Evolutionary conservation across 2,113 vertebrate species (phyloP).

Genomic region (Formicarius rufipectus): DNA sequence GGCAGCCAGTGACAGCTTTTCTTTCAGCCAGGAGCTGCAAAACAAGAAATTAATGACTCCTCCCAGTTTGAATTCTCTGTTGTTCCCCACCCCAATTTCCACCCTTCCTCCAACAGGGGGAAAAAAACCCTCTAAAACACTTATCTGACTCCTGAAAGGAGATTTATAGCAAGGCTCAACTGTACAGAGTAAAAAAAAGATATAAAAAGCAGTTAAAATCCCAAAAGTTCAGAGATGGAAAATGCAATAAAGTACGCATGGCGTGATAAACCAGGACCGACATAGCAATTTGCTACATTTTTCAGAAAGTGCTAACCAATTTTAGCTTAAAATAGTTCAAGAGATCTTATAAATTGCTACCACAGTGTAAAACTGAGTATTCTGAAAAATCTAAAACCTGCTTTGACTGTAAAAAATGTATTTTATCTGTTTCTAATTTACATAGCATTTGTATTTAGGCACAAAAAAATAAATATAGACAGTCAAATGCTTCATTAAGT

Average conservation of each 20-base stretch:
- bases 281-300: slow-evolving; percentile 53
- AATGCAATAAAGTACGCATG: slow-evolving; percentile 5
- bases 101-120: neutral
- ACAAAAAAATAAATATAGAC: slow-evolving; percentile 57
- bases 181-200: slow-evolving; percentile 29
- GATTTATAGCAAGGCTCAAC: slow-evolving; percentile 35
- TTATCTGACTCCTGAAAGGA: slow-evolving; percentile 6
- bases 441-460: slow-evolving; percentile 41
- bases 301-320: slow-evolving; percentile 35
- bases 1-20: neutral
- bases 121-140: neutral
- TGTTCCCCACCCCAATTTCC: neutral
- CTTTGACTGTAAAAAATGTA: slow-evolving; percentile 45
- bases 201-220: slow-evolving; percentile 27
- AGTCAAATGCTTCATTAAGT: slow-evolving; percentile 19
- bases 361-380: slow-evolving; percentile 45
- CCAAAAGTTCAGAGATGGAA: slow-evolving; percentile 19
- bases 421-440: slow-evolving; percentile 27
- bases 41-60: neutral
- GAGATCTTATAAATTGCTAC: slow-evolving; percentile 45
- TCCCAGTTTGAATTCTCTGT: neutral
- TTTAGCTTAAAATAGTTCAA: slow-evolving; percentile 43
- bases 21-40: neutral
- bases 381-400: slow-evolving; percentile 42
- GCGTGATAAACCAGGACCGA: slow-evolving; percentile 29